Base-by-base conservation (phyloP, 2,888 invertebrate genomes). In the Rhingia rostrata region DNA sequence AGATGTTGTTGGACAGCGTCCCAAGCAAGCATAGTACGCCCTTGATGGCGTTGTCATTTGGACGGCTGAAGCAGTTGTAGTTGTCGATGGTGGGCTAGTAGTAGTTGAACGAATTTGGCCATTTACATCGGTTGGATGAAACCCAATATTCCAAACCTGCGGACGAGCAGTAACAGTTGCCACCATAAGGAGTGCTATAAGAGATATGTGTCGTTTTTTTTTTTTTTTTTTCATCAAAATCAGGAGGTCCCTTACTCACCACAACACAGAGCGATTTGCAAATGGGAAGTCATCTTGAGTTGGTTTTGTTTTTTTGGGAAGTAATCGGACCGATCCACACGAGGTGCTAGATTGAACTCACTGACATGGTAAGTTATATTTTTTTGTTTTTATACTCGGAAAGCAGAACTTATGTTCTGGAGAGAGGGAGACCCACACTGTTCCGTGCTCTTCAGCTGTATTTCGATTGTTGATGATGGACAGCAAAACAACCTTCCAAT, bases 11-110 rank as follows among this genome's bases (percentile, higher is more conserved):
- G 66, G 84, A 56, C 84, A 84, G 6, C 49, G 30, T 86, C 89
- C 64, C 89, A 91, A 3, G 82, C 66, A 58, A 81, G 87, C 9
- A 89, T 33, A 69, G 73, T 90, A 91, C 14, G 87, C 84, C 9
- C 87, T 49, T 58, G 87, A 89, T 6, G 87, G 87, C 1, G 89
- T 90, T 0, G 90, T 88, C 2, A 88, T 64, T 12, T 35, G 79
- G 0, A 78, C 82, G 6, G 87, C 84, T 4, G 87, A 83, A 41
- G 70, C 49, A 1, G 78, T 22, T 4, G 88, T 83, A 4, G 73
- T 64, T 0, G 83, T n/a, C n/a, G 85, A 22, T 4, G 47, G 12
- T 5, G 22, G 32, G 61, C 30, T 39, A n/a, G 30, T 9, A 12
- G 32, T 51, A 22, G 22, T 22, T 22, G 22, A 22, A 22, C 22